Evolutionary conservation across 1,140 invertebrate genomes (phyloP).

Genomic region (Lepidurus packardi): DNA sequence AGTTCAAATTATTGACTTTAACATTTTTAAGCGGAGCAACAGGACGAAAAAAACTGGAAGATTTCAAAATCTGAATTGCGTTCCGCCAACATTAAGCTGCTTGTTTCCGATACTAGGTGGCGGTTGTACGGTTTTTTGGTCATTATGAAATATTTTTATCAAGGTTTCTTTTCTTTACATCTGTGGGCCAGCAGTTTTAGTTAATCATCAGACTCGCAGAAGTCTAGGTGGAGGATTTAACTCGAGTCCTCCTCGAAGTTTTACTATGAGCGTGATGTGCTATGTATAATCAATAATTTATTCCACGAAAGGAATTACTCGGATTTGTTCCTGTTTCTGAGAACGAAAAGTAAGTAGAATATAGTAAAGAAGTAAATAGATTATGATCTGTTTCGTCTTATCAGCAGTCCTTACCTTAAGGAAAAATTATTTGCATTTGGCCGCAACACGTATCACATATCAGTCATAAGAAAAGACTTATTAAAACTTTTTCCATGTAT

Average conservation of each 20-base stretch:
- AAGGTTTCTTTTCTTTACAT: background rate
- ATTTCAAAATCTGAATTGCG: too few species aligned
- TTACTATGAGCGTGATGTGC: background rate
- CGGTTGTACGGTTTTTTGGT: background rate
- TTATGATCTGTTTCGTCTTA: too few species aligned
- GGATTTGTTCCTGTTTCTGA: background rate
- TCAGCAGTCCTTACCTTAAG: too few species aligned
- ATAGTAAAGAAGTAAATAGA: too few species aligned
- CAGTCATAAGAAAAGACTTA: too few species aligned
- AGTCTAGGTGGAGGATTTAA: background rate
- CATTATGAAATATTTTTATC: background rate
- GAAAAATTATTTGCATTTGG: too few species aligned
- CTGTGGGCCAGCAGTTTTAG: background rate
- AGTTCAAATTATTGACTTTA: too few species aligned
- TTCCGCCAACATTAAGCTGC: too few species aligned
- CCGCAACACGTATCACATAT: too few species aligned
- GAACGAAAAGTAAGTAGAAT: background rate
- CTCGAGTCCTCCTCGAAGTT: background rate
- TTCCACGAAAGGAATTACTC: background rate
- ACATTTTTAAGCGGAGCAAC: too few species aligned
- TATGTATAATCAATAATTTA: background rate
- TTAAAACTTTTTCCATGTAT: too few species aligned
- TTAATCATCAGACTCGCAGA: background rate
- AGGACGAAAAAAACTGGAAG: too few species aligned
- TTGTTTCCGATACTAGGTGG: background rate